Conservation (phyloP, 2,888 invertebrate genomes). For the Leptopilina drosophilae region DNA sequence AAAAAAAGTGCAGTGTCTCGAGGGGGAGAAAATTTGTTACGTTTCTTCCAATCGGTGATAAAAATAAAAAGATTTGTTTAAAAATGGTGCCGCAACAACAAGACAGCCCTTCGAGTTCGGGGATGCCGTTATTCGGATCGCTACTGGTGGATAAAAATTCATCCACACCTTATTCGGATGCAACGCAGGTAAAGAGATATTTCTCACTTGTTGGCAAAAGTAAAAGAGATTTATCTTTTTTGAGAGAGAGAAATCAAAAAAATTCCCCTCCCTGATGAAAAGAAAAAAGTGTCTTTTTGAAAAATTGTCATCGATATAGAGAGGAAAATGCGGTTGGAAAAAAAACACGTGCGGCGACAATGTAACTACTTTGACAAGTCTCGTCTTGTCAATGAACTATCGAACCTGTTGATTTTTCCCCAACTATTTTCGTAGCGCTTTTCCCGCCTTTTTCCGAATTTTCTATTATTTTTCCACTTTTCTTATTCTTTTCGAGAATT, state of each 20-base stretch:
- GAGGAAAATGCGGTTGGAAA: neutral
- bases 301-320: slow-evolving; percentile 30
- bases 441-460: no score
- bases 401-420: slow-evolving; percentile 22
- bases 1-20: slow-evolving; percentile 63
- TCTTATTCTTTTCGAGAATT: no score
- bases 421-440: neutral
- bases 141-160: slow-evolving; percentile 94
- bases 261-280: no score
- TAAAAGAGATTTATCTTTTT: no score
- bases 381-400: neutral
- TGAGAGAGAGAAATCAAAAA: no score
- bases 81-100: slow-evolving; percentile 88
- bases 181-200: slow-evolving; percentile 90
- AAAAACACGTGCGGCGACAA: slow-evolving; percentile 29
- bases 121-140: slow-evolving; percentile 90
- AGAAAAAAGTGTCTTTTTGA: neutral
- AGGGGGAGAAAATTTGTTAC: neutral
- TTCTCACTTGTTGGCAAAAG: neutral
- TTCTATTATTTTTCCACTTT: no score
- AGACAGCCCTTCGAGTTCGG: slow-evolving; percentile 81
- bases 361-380: neutral
- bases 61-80: slow-evolving; percentile 47
- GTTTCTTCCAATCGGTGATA: slow-evolving; percentile 42
- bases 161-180: slow-evolving; percentile 97